These are phyloP conservation scores for Machimus atricapillus DNA, from an alignment of 2,888 invertebrate species.

Conservation along the genomic window DNA sequence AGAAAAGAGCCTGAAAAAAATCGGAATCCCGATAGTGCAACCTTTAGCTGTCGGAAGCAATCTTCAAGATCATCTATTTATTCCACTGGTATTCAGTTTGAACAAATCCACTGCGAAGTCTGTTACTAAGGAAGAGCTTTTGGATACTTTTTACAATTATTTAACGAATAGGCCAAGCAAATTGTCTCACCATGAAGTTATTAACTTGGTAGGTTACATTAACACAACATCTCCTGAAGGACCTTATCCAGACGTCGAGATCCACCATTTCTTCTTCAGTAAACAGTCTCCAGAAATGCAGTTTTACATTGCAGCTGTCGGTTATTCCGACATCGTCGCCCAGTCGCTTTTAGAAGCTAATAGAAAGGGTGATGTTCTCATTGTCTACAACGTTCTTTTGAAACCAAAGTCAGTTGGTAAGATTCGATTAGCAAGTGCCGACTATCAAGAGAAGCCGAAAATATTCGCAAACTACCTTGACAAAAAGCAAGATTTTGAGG, in stretches of 20 bases:
- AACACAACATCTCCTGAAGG: constrained; percentile 63
- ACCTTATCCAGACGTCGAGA: constrained; percentile 68
- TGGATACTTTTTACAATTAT: constrained; percentile 61
- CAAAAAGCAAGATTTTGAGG: constrained; percentile 65
- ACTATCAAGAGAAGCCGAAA: constrained; percentile 68
- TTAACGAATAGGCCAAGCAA: constrained; percentile 64
- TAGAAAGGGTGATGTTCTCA: constrained; percentile 56
- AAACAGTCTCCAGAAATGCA: constrained; percentile 59
- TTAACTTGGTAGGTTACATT: constrained; percentile 65
- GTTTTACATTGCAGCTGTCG: constrained; percentile 56
- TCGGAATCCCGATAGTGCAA: constrained; percentile 51
- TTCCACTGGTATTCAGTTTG: constrained; percentile 59
- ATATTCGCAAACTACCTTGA: constrained; percentile 71
- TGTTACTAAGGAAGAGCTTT: constrained; percentile 51
- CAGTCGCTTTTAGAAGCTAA: constrained; percentile 57
- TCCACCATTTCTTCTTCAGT: constrained; percentile 63
- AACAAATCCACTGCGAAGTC: constrained; percentile 54
- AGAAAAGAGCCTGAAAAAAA: constrained; percentile 49
- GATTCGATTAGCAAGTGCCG: constrained; percentile 64
- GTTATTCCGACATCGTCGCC: constrained; percentile 56
- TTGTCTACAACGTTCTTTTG: constrained; percentile 60
- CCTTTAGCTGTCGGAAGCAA: constrained; percentile 70
- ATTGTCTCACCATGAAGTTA: constrained; percentile 59
- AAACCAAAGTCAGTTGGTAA: constrained; percentile 67
- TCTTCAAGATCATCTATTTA: constrained; percentile 79